Evolutionary conservation across 92 coral and sea anemone genomes (phyloP), one percentile per base, ranked within the genome.

Genomic region (Galaxea fascicularis): DNA sequence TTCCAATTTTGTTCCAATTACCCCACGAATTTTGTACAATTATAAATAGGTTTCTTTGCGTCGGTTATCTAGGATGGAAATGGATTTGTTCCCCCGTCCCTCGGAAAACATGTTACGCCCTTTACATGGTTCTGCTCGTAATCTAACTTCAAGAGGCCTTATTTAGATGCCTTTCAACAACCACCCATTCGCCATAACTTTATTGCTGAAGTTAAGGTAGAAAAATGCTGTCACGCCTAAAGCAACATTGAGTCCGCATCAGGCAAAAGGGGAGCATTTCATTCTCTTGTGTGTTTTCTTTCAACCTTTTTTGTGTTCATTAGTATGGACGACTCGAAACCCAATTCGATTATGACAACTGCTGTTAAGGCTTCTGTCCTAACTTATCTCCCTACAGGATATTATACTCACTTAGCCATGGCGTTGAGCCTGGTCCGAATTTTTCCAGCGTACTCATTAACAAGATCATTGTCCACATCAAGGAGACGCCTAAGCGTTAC

Each of bases 361-460:
- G n/a, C 62, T 3, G 51, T 45, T 56, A 8, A 20, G 62, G 54
- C 10, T 49, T 49, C 62, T 20, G 62, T 20, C 24, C 1, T 16
- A 16, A 3, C 62, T 16, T 10, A 56, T 20, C 7, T 56, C 54
- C 62, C 22, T 56, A 20, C 8, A 20, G n/a, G 1, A 56, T 16
- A 16, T 56, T 20, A 20, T 24, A 18, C 24, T 21, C 66, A 82
- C 86, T 16, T 70, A 10, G 78, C 71, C 78, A 82, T 35, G 59
- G 68, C 86, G n/a, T 82, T 82, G 45, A 82, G 53, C 21, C 62
- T 74, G 20, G 82, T 14, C 65, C 89, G 57, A 16, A 90, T 86
- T 7, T 81, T 74, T 30, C 90, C 88, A 20, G 82, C 93, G 51
- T 90, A 90, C 17, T 86, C 83, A 62, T 75, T 86, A 58, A 90